Percentiles rank a stretch among this genome's conserved stretches.
Evolutionary conservation across 2,113 vertebrate species (phyloP).

Genomic region (Trochalopteron elliotii): DNA sequence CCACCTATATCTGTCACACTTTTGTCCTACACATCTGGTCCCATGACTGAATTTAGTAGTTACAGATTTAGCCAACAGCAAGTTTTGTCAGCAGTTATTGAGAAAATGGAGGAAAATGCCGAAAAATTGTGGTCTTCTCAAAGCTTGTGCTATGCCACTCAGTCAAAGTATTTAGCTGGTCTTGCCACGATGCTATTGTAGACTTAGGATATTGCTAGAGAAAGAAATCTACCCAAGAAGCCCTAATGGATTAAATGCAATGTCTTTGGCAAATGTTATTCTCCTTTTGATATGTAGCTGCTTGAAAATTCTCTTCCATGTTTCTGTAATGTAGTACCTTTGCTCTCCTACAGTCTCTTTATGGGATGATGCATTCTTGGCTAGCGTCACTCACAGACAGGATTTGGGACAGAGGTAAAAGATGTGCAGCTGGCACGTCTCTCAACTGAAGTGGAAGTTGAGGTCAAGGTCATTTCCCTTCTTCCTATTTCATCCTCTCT

Average conservation of each 20-base stretch:
- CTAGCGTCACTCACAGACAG: background rate
- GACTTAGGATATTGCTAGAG: background rate
- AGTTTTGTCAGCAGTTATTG: background rate
- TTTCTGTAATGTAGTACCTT: background rate
- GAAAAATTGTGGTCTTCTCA: background rate
- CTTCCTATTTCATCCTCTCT: constrained; percentile 17
- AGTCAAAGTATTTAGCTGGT: background rate
- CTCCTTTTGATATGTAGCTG: background rate
- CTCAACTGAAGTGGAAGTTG: background rate
- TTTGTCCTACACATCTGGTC: background rate
- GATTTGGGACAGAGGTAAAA: constrained; percentile 1
- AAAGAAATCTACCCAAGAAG: background rate
- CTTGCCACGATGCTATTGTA: background rate
- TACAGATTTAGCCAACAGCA: background rate
- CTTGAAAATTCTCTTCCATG: background rate
- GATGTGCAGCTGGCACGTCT: background rate
- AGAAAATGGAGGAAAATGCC: background rate
- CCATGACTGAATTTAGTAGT: background rate
- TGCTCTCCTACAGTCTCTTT: constrained; percentile 9
- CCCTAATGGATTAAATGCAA: background rate
- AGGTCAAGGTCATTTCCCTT: constrained; percentile 2
- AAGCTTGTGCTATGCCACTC: background rate
- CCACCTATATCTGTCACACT: background rate
- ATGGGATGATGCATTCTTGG: background rate
- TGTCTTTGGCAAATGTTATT: background rate